A percentile compares a stretch with the other conserved stretches of the same genome.
Evolutionary conservation across 2,113 vertebrate genomes (phyloP).

Genomic region (Eptesicus fuscus): DNA sequence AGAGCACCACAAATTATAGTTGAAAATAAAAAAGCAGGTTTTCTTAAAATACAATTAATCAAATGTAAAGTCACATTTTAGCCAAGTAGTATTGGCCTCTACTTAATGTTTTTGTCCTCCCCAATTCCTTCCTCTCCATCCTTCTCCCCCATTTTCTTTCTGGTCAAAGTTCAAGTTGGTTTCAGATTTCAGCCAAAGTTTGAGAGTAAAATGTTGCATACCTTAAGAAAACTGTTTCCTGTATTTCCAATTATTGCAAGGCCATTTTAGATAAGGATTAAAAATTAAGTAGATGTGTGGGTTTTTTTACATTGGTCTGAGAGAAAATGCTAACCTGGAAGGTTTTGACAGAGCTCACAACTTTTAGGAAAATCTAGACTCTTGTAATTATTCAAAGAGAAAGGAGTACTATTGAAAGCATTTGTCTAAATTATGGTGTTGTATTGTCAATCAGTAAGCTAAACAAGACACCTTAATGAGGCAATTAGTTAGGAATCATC

Average conservation of each 20-base stretch:
- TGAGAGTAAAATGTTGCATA: neutral
- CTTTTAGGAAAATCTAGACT: neutral
- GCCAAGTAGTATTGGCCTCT: neutral
- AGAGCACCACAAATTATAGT: neutral
- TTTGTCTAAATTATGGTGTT: neutral
- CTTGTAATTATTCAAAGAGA: neutral
- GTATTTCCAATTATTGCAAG: neutral
- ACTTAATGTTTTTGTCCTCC: neutral
- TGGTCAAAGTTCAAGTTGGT: neutral
- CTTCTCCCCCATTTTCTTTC: neutral
- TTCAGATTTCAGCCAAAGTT: conserved; percentile 13
- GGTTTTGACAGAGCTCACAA: neutral
- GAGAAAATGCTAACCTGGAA: neutral
- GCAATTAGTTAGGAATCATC: no score
- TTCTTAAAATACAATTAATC: neutral
- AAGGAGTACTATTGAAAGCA: neutral
- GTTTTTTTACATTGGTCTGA: neutral
- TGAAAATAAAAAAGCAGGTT: neutral
- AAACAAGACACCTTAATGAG: no score
- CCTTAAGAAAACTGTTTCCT: neutral
- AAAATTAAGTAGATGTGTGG: neutral
- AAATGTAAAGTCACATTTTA: neutral
- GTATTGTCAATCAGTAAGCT: no score
- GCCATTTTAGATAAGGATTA: conserved; percentile 6
- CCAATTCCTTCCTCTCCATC: neutral